Conservation (phyloP, 2,888 invertebrate genomes). For the Dioctria linearis region DNA sequence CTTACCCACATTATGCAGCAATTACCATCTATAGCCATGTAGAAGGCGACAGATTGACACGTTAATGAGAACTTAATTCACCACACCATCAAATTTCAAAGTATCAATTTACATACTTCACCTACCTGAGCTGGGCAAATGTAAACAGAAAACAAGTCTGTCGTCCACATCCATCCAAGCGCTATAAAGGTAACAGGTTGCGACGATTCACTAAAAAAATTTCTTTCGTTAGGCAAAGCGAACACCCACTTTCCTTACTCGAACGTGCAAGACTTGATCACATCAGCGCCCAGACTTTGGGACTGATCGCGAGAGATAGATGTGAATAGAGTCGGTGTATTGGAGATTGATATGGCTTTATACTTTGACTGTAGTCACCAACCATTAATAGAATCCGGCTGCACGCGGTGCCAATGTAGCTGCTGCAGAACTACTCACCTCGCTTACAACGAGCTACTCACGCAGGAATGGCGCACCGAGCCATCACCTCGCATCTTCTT, state of each 20-base stretch:
- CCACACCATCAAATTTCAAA: conserved; percentile 45
- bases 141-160: conserved; percentile 44
- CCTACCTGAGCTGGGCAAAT: conserved; percentile 26
- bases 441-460: not conserved
- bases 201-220: conserved; percentile 34
- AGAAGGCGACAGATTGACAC: conserved; percentile 50
- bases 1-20: conserved; percentile 32
- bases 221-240: conserved; percentile 36
- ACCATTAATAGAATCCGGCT: conserved; percentile 51
- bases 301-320: conserved; percentile 26
- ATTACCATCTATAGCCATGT: conserved; percentile 44
- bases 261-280: conserved; percentile 47
- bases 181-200: conserved; percentile 38
- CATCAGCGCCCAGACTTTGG: conserved; percentile 6
- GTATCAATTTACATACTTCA: conserved; percentile 49
- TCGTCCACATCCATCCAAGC: not conserved
- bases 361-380: conserved; percentile 48
- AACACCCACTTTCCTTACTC: conserved; percentile 45
- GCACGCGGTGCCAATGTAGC: conserved; percentile 35
- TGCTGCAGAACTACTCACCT: not conserved
- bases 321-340: conserved; percentile 28
- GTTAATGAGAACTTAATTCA: conserved; percentile 52
- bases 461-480: not conserved
- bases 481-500: conserved; percentile 40
- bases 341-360: no score